These are phyloP conservation scores for Malurus elegans DNA, from an alignment of 2,113 vertebrate species.

Conservation along the genomic window DNA sequence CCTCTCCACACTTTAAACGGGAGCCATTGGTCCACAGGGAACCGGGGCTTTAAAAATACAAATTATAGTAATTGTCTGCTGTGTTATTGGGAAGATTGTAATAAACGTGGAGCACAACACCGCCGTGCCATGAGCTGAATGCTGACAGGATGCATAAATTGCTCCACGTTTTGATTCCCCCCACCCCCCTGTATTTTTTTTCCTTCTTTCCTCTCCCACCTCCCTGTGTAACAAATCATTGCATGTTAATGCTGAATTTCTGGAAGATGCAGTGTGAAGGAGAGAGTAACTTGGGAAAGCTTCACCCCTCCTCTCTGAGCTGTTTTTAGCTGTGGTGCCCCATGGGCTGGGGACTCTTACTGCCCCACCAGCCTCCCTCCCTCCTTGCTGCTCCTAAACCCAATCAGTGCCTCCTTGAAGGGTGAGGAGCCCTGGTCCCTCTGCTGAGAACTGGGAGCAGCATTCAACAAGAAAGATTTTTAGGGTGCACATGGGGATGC, in stretches of 20 bases:
- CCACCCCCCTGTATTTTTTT: not conserved
- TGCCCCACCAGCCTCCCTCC: not conserved
- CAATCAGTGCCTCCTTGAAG: not conserved
- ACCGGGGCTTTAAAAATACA: slow-evolving; percentile 65
- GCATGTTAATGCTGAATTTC: not conserved
- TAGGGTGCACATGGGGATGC: accelerated
- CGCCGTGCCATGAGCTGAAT: not conserved
- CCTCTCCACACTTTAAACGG: slow-evolving; percentile 78
- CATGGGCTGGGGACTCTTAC: not conserved
- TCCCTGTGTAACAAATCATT: not conserved
- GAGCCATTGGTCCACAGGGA: slow-evolving; percentile 69
- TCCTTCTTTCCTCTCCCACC: not conserved
- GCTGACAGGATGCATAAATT: slow-evolving; percentile 42
- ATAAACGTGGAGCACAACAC: slow-evolving; percentile 42
- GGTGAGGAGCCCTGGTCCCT: not conserved
- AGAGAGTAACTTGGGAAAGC: not conserved
- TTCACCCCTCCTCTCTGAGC: not conserved
- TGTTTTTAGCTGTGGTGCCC: not conserved
- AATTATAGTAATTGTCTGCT: slow-evolving; percentile 73
- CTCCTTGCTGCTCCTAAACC: not conserved
- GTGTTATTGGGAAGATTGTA: slow-evolving; percentile 69
- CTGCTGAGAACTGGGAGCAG: not conserved
- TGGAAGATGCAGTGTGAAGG: not conserved
- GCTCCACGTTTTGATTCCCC: slow-evolving; percentile 11
- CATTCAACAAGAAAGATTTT: not conserved